A percentile compares a stretch with the other conserved stretches of the same genome.
Evolutionary conservation across 2,113 vertebrate genomes (phyloP).

Genomic region (Leptodactylus fuscus): DNA sequence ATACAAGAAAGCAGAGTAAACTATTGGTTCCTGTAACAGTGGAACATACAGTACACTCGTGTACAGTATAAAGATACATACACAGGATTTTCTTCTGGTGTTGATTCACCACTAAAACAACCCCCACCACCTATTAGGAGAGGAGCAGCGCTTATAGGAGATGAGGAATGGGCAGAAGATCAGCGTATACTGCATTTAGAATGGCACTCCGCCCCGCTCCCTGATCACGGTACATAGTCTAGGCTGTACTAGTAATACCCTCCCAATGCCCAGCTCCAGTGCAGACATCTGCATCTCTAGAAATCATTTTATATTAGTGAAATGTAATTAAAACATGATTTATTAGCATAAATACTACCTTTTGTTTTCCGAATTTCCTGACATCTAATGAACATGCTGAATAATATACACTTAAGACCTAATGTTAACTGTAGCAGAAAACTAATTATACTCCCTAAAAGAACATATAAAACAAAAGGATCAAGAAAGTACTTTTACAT

Average conservation of each 20-base stretch:
- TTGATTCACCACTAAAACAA: too few relatives aligned
- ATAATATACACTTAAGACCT: background rate
- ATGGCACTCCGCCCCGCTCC: too few relatives aligned
- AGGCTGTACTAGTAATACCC: background rate
- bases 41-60: too few relatives aligned
- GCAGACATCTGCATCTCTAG: background rate
- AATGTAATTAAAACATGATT: background rate
- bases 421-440: constrained; percentile 26
- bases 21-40: too few relatives aligned
- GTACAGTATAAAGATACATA: too few relatives aligned
- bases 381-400: background rate
- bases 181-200: too few relatives aligned
- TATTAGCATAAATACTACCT: background rate
- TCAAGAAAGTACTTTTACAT: background rate
- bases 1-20: too few relatives aligned
- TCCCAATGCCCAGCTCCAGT: background rate
- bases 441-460: background rate
- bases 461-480: background rate
- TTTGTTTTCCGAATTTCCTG: background rate
- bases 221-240: too few relatives aligned
- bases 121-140: too few relatives aligned
- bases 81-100: too few relatives aligned
- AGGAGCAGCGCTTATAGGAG: too few relatives aligned
- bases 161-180: too few relatives aligned
- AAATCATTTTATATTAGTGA: background rate